phyloP scores from a whole-genome alignment of 2,113 vertebrate species.

The Rhineura floridana region DNA sequence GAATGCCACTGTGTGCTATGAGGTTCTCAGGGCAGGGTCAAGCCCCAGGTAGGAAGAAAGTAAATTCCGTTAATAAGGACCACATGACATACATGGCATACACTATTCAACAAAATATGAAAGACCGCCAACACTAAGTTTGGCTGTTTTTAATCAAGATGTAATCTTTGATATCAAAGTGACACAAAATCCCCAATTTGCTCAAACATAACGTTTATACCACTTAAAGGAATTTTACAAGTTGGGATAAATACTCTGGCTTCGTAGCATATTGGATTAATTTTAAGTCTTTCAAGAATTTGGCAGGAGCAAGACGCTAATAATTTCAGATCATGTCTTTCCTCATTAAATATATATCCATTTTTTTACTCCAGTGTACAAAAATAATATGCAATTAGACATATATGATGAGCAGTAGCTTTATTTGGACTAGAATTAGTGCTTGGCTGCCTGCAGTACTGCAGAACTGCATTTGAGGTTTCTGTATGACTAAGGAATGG shows the following conservation, averaged over 20 bases:
- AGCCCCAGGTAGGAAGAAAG: constrained; percentile 58
- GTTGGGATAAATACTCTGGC: constrained; percentile 47
- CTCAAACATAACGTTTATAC: constrained; percentile 59
- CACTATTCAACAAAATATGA: constrained; percentile 46
- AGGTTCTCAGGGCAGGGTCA: constrained; percentile 37
- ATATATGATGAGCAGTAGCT: constrained; percentile 27
- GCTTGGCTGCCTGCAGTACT: background rate
- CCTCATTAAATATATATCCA: constrained; percentile 50
- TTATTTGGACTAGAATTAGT: constrained; percentile 30
- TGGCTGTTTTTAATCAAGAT: constrained; percentile 52
- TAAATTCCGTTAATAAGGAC: constrained; percentile 67
- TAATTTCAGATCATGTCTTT: constrained; percentile 39
- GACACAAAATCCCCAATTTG: constrained; percentile 52
- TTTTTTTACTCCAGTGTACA: constrained; percentile 37
- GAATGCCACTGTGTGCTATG: background rate
- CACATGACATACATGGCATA: constrained; percentile 54
- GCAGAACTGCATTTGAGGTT: constrained; percentile 21
- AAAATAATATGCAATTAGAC: constrained; percentile 42
- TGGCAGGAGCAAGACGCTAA: constrained; percentile 28
- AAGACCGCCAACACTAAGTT: constrained; percentile 37
- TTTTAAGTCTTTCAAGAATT: constrained; percentile 37
- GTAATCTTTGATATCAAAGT: constrained; percentile 49
- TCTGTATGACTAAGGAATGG: constrained; percentile 20
- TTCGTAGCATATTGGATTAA: constrained; percentile 50
- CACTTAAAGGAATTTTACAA: constrained; percentile 51